Evolutionary conservation across 2,888 invertebrate genomes (phyloP), one percentile per base, ranked within the genome.

Genomic region (Scaptomyza parva): DNA sequence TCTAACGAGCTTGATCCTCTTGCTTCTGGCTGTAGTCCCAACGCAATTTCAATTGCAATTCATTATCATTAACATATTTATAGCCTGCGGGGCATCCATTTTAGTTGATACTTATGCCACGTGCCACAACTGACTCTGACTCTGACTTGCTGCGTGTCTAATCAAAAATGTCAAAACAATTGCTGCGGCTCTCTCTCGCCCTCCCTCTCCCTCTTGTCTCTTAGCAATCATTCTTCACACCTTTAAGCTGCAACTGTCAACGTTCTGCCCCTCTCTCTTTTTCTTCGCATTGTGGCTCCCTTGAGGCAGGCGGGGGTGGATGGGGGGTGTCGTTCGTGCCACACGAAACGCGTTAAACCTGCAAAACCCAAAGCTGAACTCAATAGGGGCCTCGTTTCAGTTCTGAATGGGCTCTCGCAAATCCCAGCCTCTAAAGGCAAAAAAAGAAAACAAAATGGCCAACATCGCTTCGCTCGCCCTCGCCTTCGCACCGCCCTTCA

Each of bases 21-120:
- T 35, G 61, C n/a, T 8, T 61, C 61, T 44, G 18, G 18, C 28
- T 39, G 18, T 20, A 35, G 33, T 30, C 62, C 59, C 50, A 44
- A 50, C 64, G 62, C 77, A 83, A 73, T 81, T 82, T 60, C 71
- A 70, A 85, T 79, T 86, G 80, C 76, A 86, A 85, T 85, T 82
- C 86, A 83, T 86, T 79, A 58, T 67, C 68, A 86, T 86, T 76
- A 83, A 73, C 77, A 81, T 86, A 83, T 81, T 81, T 76, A 81
- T 86, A 70, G 64, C 44, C 66, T 66, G 41, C 3, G 65, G 41
- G 65, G 41, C 59, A 37, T 24, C 43, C 6, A n/a, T n/a, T n/a
- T 9, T 43, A 28, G 48, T 7, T n/a, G n/a, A 35, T 35, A 14
- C 14, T n/a, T 7, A 14, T 35, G 11, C 30, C 30, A 12, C 12